Evolutionary conservation across 2,113 vertebrate genomes (phyloP).

Genomic region (Cochlearius cochlearius): DNA sequence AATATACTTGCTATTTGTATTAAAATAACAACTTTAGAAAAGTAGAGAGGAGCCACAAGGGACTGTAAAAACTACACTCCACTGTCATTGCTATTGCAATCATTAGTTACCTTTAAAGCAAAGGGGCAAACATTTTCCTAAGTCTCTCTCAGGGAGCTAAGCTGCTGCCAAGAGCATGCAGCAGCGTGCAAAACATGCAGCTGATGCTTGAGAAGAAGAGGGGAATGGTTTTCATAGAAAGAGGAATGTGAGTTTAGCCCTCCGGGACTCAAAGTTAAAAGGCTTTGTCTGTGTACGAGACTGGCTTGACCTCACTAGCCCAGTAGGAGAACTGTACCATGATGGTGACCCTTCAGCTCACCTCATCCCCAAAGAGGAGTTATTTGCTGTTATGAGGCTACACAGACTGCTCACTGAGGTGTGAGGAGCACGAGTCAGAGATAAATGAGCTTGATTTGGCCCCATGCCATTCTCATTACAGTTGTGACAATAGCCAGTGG

Average conservation of each 20-base stretch:
- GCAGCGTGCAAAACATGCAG: not conserved
- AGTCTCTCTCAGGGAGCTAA: accelerated
- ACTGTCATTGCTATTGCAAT: not conserved
- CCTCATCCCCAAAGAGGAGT: not conserved
- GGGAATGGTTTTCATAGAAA: not conserved
- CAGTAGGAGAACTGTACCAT: not conserved
- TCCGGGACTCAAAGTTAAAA: not conserved
- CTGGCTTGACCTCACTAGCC: not conserved
- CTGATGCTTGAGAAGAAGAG: not conserved
- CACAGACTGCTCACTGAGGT: not conserved
- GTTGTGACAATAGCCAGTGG: not conserved
- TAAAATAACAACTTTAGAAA: not conserved
- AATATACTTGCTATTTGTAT: not conserved
- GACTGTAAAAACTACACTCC: not conserved
- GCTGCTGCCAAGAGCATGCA: not conserved
- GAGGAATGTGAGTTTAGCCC: not conserved
- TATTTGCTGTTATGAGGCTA: not conserved
- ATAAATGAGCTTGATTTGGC: not conserved
- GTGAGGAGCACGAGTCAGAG: not conserved
- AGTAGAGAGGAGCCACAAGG: not conserved
- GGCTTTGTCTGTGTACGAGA: not conserved
- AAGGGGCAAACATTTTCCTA: not conserved
- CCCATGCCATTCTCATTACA: not conserved
- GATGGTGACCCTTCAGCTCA: not conserved
- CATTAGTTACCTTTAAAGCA: not conserved